Conservation (phyloP, 2,113 vertebrate species). For the Myiozetetes cayanensis region DNA sequence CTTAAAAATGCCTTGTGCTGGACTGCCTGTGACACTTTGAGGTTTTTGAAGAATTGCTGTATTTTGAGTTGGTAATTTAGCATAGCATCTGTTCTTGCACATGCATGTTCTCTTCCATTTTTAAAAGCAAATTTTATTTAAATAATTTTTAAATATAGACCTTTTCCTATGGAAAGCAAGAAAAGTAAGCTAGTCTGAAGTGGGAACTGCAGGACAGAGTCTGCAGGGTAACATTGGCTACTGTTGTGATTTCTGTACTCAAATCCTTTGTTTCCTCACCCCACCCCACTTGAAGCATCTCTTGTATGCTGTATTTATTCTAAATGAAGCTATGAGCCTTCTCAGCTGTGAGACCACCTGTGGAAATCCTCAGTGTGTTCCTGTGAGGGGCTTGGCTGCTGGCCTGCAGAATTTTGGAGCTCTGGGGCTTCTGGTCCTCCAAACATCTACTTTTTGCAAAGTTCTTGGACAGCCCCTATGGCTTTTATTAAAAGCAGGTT, state of each 20-base stretch:
- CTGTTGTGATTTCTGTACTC: background rate
- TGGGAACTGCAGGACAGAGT: background rate
- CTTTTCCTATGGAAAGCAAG: conserved; percentile 42
- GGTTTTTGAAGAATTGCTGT: conserved; percentile 28
- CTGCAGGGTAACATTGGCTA: background rate
- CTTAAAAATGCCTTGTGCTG: conserved; percentile 59
- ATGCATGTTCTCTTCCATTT: conserved; percentile 16
- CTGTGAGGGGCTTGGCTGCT: background rate
- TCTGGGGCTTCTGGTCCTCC: background rate
- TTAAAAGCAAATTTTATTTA: conserved; percentile 30
- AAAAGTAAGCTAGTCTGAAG: background rate
- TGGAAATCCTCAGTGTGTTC: background rate
- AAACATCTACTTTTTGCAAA: background rate
- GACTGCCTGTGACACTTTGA: conserved; percentile 48
- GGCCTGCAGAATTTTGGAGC: background rate
- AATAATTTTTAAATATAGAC: background rate
- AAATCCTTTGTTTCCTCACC: background rate
- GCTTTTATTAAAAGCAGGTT: background rate
- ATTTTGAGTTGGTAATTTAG: conserved; percentile 37
- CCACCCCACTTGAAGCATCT: background rate
- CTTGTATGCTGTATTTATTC: background rate
- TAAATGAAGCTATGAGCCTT: background rate
- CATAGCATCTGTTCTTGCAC: conserved; percentile 42
- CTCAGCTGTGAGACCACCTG: background rate
- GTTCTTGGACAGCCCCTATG: background rate